Percentiles rank a stretch among this genome's conserved stretches.
These are phyloP conservation scores for Pogonocherus hispidulus DNA, from an alignment of 2,888 invertebrate species.

Conservation along the genomic window DNA sequence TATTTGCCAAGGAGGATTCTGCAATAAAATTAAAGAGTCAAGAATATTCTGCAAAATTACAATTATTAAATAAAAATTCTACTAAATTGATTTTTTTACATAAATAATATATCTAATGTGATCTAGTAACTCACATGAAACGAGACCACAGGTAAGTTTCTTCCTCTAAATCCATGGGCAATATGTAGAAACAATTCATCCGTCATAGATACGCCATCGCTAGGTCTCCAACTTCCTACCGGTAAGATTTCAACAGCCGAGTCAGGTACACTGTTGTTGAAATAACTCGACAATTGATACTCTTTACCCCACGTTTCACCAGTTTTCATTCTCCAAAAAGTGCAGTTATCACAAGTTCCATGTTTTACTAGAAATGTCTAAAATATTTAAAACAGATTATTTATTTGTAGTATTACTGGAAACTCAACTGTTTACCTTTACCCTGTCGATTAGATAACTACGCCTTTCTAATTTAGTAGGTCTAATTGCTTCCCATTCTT, in stretches of 20 bases:
- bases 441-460: conserved; percentile 74
- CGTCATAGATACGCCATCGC: conserved; percentile 75
- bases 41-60: no score
- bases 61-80: no score
- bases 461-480: conserved; percentile 79
- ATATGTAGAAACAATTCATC: conserved; percentile 87
- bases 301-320: conserved; percentile 74
- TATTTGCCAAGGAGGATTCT: conserved; percentile 94
- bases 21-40: no score
- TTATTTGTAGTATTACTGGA: background rate
- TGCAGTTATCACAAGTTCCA: conserved; percentile 72
- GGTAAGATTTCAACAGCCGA: conserved; percentile 65
- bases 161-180: conserved; percentile 83
- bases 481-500: conserved; percentile 87
- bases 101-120: no score
- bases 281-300: conserved; percentile 52
- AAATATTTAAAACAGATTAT: conserved; percentile 43
- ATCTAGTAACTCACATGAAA: conserved; percentile 84
- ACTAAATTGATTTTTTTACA: no score
- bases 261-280: conserved; percentile 34
- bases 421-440: conserved; percentile 72
- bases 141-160: conserved; percentile 79
- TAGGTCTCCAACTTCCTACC: conserved; percentile 83
- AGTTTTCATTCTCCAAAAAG: conserved; percentile 72
- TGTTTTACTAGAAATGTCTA: conserved; percentile 62